Evolutionary conservation across 2,797 vertebrate genomes (phyloP).

Genomic region (Urosaurus nigricauda): DNA sequence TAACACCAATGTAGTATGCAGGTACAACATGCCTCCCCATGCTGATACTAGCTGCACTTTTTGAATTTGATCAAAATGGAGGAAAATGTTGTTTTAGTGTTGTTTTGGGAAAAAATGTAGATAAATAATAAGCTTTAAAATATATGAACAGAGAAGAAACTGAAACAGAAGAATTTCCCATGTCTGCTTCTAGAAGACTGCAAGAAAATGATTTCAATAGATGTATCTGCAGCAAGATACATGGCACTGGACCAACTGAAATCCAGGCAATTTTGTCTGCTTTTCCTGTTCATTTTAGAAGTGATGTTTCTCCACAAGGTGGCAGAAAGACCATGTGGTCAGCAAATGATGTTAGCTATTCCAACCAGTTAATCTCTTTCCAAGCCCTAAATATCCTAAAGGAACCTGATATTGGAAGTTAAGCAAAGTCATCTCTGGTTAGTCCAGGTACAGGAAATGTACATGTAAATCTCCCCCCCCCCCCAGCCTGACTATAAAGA

Average conservation of each 20-base stretch:
- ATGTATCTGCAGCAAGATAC: not conserved
- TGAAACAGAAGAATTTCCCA: not conserved
- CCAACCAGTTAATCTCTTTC: constrained; percentile 31
- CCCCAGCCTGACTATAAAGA: not conserved
- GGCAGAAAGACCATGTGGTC: constrained; percentile 81
- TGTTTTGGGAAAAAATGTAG: not conserved
- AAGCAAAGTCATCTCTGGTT: too few relatives aligned
- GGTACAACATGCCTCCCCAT: not conserved
- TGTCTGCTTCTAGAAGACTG: not conserved
- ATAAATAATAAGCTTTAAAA: not conserved
- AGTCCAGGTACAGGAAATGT: too few relatives aligned
- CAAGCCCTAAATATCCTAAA: not conserved
- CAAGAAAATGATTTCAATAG: not conserved
- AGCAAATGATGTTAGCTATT: constrained; percentile 55
- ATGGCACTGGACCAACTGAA: not conserved
- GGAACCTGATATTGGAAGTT: not conserved
- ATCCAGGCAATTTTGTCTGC: not conserved
- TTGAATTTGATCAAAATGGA: not conserved
- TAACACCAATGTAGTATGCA: not conserved
- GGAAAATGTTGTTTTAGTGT: not conserved
- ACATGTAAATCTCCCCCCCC: too few relatives aligned
- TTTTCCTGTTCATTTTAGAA: constrained; percentile 45
- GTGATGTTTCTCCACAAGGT: constrained; percentile 81
- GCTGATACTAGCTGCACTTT: not conserved
- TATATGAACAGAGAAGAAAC: not conserved